Conservation (phyloP, 2,888 invertebrate genomes). For the Tetramorium bicarinatum region DNA sequence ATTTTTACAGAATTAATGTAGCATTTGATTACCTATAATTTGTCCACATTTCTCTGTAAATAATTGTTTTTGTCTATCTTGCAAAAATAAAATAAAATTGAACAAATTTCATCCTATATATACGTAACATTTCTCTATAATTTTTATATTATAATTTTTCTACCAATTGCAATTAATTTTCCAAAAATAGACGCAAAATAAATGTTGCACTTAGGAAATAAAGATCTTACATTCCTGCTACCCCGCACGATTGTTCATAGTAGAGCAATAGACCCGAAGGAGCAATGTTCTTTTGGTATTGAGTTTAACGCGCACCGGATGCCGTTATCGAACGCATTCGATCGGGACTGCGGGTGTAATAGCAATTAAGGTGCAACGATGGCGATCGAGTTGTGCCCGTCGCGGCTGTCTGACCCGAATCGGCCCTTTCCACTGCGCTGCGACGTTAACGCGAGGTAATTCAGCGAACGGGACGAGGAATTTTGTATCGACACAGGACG, state of each 20-base stretch:
- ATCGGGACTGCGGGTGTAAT: conserved; percentile 56
- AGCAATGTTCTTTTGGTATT: conserved; percentile 26
- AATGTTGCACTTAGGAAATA: background rate
- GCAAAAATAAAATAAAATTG: no score
- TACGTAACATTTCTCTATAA: background rate
- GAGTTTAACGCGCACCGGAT: conserved; percentile 38
- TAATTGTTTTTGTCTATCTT: no score
- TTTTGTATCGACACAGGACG: conserved; percentile 30
- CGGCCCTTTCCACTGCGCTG: conserved; percentile 54
- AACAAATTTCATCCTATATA: background rate
- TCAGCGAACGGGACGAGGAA: conserved; percentile 45
- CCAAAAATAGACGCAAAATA: background rate
- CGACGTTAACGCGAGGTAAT: conserved; percentile 57
- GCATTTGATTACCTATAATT: no score
- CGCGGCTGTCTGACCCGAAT: conserved; percentile 21
- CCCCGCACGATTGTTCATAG: background rate
- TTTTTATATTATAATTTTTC: background rate
- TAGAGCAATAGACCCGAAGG: background rate
- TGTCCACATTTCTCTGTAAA: no score
- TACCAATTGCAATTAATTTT: background rate
- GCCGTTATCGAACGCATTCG: conserved; percentile 56
- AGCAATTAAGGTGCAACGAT: conserved; percentile 66
- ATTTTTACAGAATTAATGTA: no score
- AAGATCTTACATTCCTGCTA: background rate
- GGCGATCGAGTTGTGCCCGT: conserved; percentile 52